Base-by-base conservation (phyloP, 2,797 vertebrate species). In the Hyperoplus lanceolatus region DNA sequence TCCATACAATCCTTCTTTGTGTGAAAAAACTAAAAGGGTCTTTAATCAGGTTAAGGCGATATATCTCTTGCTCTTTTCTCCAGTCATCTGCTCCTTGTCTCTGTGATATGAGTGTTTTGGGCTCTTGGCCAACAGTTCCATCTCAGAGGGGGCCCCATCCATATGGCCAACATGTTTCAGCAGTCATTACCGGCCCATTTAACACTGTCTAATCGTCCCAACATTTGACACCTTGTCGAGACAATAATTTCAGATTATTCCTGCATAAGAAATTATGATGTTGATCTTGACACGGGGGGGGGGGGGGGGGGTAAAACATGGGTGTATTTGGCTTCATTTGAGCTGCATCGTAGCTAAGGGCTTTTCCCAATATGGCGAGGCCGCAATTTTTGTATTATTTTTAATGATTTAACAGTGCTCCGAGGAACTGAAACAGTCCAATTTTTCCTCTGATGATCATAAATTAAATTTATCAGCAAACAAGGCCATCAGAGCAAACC, bases 151-250 rank as follows among this genome's bases (percentile, higher is more conserved):
- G 63, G 29, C 29, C 84, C 79, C 72, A 81, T 94, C 91, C 86
- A 91, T 86, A 88, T 79, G 58, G 79, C 85, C 83, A 64, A 54
- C 77, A 81, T 91, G 91, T 89, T 29, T 90, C 80, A 66, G 78
- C 79, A 86, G 81, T 87, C 83, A 84, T 90, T 91, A 71, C 56
- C 60, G 81, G 83, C 75, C 83, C 88, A 83, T 93, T 93, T 93
- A 92, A 88, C 91, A 85, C 70, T 29, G 6, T 88, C 83, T 92
- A 92, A 92, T 85, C 90, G 91, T 90, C 89, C 29, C 77, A 88
- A 87, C 81, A 77, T 91, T 90, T 89, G 89, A 92, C 89, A 92
- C 85, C 87, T 90, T 92, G 90, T 91, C 88, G 87, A 84, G 82
- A 84, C 88, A 79, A 82, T 93, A 89, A 84, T 72, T 64, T 76